These are phyloP conservation scores for Lophotis ruficrista DNA, from an alignment of 2,113 vertebrate genomes.

Conservation along the genomic window DNA sequence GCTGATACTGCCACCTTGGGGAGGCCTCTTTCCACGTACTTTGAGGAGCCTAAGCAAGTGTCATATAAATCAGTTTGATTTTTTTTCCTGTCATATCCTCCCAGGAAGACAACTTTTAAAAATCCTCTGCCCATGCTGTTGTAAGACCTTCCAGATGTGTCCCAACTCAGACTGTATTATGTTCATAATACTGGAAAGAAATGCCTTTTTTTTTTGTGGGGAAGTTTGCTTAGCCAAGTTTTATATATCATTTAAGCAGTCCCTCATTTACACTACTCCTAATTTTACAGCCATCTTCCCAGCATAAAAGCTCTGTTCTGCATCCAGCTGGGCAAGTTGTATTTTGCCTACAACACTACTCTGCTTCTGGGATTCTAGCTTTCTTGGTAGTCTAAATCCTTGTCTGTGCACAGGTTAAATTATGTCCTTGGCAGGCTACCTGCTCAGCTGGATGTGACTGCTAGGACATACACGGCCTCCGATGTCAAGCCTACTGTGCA, in stretches of 20 bases:
- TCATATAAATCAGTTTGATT: conserved; percentile 8
- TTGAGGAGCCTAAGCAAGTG: not conserved
- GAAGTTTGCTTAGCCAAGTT: not conserved
- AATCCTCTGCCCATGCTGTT: conserved; percentile 5
- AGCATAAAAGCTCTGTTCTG: not conserved
- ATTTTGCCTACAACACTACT: not conserved
- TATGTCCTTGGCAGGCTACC: not conserved
- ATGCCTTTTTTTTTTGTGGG: not conserved
- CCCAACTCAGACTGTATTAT: not conserved
- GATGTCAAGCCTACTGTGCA: not conserved
- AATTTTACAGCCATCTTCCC: not conserved
- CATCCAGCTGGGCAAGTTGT: not conserved
- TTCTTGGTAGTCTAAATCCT: not conserved
- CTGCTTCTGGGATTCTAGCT: not conserved
- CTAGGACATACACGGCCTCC: not conserved
- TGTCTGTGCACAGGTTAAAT: not conserved
- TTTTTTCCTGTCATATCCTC: not conserved
- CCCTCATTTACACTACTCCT: not conserved
- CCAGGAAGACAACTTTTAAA: conserved; percentile 51
- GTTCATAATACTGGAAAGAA: not conserved
- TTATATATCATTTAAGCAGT: not conserved
- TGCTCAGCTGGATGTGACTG: not conserved
- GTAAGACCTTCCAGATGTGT: conserved; percentile 60
- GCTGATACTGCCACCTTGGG: conserved; percentile 76
- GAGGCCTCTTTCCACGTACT: conserved; percentile 25